Conservation (phyloP, 53 echinoderm and acorn worm species). For the Antedon mediterranea region DNA sequence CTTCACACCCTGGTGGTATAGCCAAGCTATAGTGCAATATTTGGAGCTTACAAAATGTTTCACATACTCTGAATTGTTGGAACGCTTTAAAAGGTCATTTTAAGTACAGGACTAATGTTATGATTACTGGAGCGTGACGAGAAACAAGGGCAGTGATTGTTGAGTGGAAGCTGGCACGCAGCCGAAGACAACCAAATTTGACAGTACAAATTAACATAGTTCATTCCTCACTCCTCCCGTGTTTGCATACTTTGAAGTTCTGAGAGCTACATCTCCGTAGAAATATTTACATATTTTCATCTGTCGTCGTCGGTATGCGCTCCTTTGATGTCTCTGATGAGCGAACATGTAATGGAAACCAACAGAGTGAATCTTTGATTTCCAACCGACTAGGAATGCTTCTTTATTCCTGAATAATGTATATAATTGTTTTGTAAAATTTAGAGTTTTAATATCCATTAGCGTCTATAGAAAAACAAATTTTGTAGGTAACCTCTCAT, state of each 20-base stretch:
- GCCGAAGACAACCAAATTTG: background rate
- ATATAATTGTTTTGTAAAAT: too few relatives aligned
- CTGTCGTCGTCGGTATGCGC: too few relatives aligned
- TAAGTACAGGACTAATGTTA: background rate
- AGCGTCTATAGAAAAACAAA: too few relatives aligned
- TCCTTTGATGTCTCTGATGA: too few relatives aligned
- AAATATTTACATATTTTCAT: slow-evolving; percentile 1
- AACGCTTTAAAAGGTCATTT: background rate
- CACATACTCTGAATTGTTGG: background rate
- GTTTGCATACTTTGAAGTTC: background rate
- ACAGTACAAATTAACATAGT: background rate
- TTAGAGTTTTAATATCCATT: too few relatives aligned
- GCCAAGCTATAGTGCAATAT: background rate
- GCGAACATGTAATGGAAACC: too few relatives aligned
- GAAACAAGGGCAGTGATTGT: background rate
- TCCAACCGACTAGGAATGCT: background rate
- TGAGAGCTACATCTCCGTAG: background rate
- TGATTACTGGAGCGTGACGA: background rate
- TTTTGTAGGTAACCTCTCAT: too few relatives aligned
- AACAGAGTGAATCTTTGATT: background rate
- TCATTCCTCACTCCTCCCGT: background rate
- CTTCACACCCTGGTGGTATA: background rate
- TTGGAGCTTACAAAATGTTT: background rate
- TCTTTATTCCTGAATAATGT: too few relatives aligned
- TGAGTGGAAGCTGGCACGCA: background rate